These are phyloP conservation scores for Apostichopus californicus DNA, from an alignment of 35 echinoderm and acorn worm species.

Conservation along the genomic window DNA sequence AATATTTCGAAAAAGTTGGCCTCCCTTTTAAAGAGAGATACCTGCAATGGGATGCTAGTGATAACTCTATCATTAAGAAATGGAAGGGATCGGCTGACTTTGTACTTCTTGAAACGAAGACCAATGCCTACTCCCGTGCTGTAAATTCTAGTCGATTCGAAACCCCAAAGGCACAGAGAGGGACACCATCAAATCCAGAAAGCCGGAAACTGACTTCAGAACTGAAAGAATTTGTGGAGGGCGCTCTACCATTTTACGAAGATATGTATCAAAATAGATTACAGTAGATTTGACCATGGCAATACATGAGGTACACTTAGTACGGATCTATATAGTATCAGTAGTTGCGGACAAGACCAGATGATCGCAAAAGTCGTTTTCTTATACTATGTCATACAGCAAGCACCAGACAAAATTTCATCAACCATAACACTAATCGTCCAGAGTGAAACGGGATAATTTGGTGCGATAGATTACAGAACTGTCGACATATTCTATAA, in stretches of 20 bases:
- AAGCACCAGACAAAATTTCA: too few relatives aligned
- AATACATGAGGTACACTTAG: too few relatives aligned
- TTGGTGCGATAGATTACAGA: too few relatives aligned
- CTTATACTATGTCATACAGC: too few relatives aligned
- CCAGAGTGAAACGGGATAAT: too few relatives aligned
- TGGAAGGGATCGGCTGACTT: slow-evolving; percentile 36
- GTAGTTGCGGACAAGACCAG: too few relatives aligned
- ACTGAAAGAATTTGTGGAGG: not conserved
- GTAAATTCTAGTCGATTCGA: not conserved
- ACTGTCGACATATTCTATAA: too few relatives aligned
- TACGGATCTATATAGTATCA: too few relatives aligned
- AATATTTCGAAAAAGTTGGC: slow-evolving; percentile 29
- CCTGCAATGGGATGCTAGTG: slow-evolving; percentile 12
- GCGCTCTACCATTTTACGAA: slow-evolving; percentile 32
- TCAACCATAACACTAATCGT: too few relatives aligned
- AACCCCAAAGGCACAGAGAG: not conserved
- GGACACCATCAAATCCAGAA: slow-evolving; percentile 8
- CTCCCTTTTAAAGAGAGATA: slow-evolving; percentile 38
- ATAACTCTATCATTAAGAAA: not conserved
- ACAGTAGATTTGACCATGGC: not conserved
- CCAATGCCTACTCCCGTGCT: slow-evolving; percentile 3
- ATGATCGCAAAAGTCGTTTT: too few relatives aligned
- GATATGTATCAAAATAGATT: slow-evolving; percentile 3
- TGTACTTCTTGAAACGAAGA: slow-evolving; percentile 17
- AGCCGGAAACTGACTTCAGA: not conserved